Base-by-base conservation (phyloP, 2,888 invertebrate genomes). In the Coelinius sp. region DNA sequence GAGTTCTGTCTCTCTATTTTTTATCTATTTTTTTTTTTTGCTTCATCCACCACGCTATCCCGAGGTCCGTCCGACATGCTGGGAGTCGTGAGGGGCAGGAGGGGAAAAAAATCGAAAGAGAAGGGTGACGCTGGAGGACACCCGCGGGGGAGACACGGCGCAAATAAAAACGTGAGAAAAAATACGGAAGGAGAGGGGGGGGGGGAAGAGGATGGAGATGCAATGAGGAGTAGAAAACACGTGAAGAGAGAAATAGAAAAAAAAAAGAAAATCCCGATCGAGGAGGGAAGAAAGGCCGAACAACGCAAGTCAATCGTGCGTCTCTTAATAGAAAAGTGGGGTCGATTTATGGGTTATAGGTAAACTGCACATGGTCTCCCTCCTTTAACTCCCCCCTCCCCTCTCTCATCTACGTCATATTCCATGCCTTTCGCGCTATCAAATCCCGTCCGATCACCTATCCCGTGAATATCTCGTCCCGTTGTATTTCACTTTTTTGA, bases 291-390 rank as follows among this genome's bases (percentile, higher is more conserved):
- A 83, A 82, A 84, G 82, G 79, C 82, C 79, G 84, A 83, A 83
- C 84, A 84, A 84, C 83, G 83, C 84, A 82, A 86, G 86, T 86
- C 86, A 86, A 86, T 86, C 86, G 86, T 83, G 85, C 84, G 85
- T 85, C 85, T 85, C 85, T 86, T 86, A 86, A 86, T 86, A 86
- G 86, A 86, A 86, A 86, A 86, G 86, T 85, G 85, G 84, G 85
- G 85, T 86, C 86, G 86, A 86, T 86, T 86, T 86, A 86, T 86
- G 86, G 85, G 86, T 86, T 86, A 85, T 85, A 86, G 86, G 85
- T 84, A 86, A 85, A 85, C 85, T 84, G 79, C 79, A 78, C 76
- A 74, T 72, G 70, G 81, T 77, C 80, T 78, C 77, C 68, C 27
- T 31, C 44, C 67, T 63, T 64, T 38, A 68, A 41, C 65, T 70